Base-by-base conservation (phyloP, 2,797 vertebrate genomes). In the Acanthis flammea region DNA sequence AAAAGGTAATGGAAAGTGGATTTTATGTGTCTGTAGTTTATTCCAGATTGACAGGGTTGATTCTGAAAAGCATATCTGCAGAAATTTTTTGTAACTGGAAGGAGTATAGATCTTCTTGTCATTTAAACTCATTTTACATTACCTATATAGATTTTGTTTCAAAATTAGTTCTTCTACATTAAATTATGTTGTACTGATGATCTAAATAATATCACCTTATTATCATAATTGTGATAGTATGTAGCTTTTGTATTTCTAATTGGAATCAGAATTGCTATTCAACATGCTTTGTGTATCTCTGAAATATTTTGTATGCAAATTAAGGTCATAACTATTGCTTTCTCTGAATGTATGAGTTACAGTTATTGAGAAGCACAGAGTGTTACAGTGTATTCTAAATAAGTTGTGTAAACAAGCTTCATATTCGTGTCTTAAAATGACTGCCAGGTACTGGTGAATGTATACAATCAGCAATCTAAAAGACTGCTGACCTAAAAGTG, bases 1-100 rank as follows among this genome's bases (percentile, higher is more conserved):
- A 97, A 96, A 97, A 99, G 97, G 99, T 99, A 97, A 92, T 61
- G 75, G 65, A 83, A 94, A 93, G 41, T 70, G 25, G 62, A 45
- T 77, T 94, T 94, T 76, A 33, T 80, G 42, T 78, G 22, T 76
- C 62, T 78, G 47, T 84, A 57, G 53, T 55, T 97, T 85, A 57
- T 57, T 83, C 19, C 45, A 73, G 35, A 60, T 63, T 51, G 44
- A 79, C 35, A 42, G 24, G 1, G 28, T 21, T 89, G 42, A 79
- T 92, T 87, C 92, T 82, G 79, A 92, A 62, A 71, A 50, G 37
- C 48, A 7, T 31, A 47, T 74, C 44, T 30, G 27, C 47, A 50
- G 35, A 70, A 66, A 53, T 82, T 91, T 86, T 74, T 58, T 28
- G 9, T 53, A 78, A 47, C n/a, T 87, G 31, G 18, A 88, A 92